Evolutionary conservation across 2,113 vertebrate species (phyloP).

Genomic region (Daphoenositta chrysoptera): DNA sequence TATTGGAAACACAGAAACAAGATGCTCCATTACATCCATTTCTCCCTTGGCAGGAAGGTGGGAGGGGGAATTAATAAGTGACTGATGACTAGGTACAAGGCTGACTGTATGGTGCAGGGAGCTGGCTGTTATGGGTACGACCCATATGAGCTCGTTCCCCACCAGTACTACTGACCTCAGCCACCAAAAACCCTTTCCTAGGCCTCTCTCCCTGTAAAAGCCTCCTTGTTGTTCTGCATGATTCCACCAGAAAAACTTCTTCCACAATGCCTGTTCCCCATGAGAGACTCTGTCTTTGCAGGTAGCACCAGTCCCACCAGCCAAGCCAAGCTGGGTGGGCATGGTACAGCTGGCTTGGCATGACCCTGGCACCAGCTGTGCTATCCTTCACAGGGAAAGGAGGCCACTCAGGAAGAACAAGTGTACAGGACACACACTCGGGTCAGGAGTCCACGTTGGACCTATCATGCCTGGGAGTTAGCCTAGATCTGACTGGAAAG

Average conservation of each 20-base stretch:
- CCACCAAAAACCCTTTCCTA: background rate
- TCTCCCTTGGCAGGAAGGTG: background rate
- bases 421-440: accelerated
- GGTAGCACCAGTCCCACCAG: background rate
- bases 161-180: background rate
- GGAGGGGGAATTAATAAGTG: accelerated
- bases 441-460: background rate
- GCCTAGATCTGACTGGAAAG: background rate
- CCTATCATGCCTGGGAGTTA: background rate
- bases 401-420: accelerated
- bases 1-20: background rate
- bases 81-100: background rate
- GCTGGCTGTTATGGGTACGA: background rate
- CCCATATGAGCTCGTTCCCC: background rate
- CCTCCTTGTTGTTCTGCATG: background rate
- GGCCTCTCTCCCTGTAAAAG: background rate
- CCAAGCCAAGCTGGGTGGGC: background rate
- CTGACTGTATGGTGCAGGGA: background rate
- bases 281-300: background rate
- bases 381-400: background rate
- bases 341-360: background rate
- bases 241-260: background rate
- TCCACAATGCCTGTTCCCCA: background rate
- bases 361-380: background rate
- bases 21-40: background rate